Base-by-base conservation (phyloP, 2,797 vertebrate species). In the Cyprinodon diabolis region DNA sequence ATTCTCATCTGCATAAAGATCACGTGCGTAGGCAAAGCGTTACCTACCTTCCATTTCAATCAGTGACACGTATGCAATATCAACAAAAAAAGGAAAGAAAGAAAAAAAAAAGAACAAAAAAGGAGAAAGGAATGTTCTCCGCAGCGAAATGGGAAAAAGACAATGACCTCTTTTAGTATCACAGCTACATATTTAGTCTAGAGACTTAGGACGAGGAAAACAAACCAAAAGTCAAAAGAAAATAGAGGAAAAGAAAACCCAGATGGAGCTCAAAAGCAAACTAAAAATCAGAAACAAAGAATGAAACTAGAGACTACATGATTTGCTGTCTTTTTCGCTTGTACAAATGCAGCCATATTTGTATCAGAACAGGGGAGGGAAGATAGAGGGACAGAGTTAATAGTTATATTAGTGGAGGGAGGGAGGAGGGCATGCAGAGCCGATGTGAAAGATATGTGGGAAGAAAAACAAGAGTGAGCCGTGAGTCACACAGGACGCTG, bases 31-130 rank as follows among this genome's bases (percentile, higher is more conserved):
- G 96, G 96, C 93, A 96, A 96, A 97, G 94, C 78, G 89, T 96
- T 98, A 99, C 98, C 98, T 99, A 99, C 97, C 98, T 99, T 99
- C 84, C 95, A 93, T 95, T 95, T 96, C 96, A 96, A 96, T 96
- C 97, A 97, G 95, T 95, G 96, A 97, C 96, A 95, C 96, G 97
- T 96, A 95, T 97, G 97, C 97, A 96, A 98, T 96, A 97, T 97
- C 96, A 94, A 95, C 94, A 95, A 90, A 94, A 93, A 86, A 91
- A 87, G 85, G 92, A 90, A 83, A 76, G 88, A 83, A 76, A 89
- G 91, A 86, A 80, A 84, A 93, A 92, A 88, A 63, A 95, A 95
- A 95, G 55, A 45, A 25, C 93, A 95, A 96, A 95, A 91, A 87
- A 90, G 92, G 91, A 94, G 96, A 97, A 98, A 97, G 95, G 95